Conservation (phyloP, 2,888 invertebrate species). For the Harpalus rubripes region DNA sequence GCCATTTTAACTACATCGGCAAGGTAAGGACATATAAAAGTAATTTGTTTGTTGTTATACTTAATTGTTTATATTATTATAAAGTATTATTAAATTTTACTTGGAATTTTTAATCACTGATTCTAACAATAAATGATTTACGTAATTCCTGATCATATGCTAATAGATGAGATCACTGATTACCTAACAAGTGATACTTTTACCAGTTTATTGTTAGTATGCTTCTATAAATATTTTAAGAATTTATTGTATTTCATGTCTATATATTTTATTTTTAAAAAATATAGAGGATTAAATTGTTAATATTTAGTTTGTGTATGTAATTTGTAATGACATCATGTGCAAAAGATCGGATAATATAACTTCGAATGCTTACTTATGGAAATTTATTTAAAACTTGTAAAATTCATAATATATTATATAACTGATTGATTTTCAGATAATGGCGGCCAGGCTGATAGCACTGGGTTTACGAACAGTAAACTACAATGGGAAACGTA, state of each 20-base stretch:
- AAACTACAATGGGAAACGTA: conserved; percentile 53
- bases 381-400: conserved; percentile 1
- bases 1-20: conserved; percentile 64
- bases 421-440: conserved; percentile 58
- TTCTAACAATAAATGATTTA: not conserved
- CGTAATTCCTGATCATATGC: not conserved
- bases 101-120: not conserved
- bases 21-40: conserved; percentile 39
- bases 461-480: conserved; percentile 69
- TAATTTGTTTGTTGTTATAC: not conserved
- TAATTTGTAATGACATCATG: too few relatives aligned
- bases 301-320: too few relatives aligned
- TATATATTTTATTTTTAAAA: too few relatives aligned
- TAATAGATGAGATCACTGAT: conserved; percentile 26
- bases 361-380: not conserved
- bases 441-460: conserved; percentile 71
- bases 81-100: conserved; percentile 2
- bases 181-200: conserved; percentile 45
- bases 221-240: conserved; percentile 2
- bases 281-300: too few relatives aligned
- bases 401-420: not conserved
- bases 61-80: not conserved
- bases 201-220: not conserved
- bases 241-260: too few relatives aligned
- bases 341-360: too few relatives aligned